Evolutionary conservation across 2,113 vertebrate genomes (phyloP), one percentile per base, ranked within the genome.

Genomic region (Protobothrops mucrosquamatus): DNA sequence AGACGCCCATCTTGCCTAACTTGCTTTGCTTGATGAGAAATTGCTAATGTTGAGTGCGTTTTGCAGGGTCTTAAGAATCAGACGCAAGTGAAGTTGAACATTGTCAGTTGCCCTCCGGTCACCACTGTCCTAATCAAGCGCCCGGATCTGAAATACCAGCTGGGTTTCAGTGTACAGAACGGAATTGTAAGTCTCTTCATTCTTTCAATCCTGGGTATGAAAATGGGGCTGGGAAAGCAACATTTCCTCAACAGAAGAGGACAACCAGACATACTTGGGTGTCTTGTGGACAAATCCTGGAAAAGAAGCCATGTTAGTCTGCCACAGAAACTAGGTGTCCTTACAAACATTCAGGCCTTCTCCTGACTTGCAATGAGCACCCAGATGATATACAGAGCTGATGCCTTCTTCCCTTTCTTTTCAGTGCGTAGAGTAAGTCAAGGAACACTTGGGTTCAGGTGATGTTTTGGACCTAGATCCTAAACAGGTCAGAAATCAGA

Each of bases 161-260:
- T 99, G 96, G 99, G 99, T 92, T 99, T 99, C 98, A 99, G 99
- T 1, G 99, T 99, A 91, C 99, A 99, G 97, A 99, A 99, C 0
- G 99, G 99, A 97, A 99, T 99, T 4, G 99, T 99, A 96, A 98
- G 99, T 98, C 85, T 87, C 39, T 91, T 10, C 54, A 22, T 61
- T 90, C 12, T 87, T 2, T 34, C 15, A 34, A 1, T 39, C 54
- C 54, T 7, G 18, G 24, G 7, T 6, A 23, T 48, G 26, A 11
- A 24, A 11, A 23, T 22, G 24, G 56, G 29, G 2, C 12, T 5
- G 14, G 6, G 48, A 22, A 20, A 69, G 56, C 26, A 59, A 34
- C 1, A 23, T 48, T 34, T n/a, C 9, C 18, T 23, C 3, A 29
- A 51, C 46, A 15, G 23, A 18, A 88, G 2, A 24, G 74, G 34